These are phyloP conservation scores for Sitodiplosis mosellana DNA, from an alignment of 1,140 invertebrate genomes.

Conservation along the genomic window DNA sequence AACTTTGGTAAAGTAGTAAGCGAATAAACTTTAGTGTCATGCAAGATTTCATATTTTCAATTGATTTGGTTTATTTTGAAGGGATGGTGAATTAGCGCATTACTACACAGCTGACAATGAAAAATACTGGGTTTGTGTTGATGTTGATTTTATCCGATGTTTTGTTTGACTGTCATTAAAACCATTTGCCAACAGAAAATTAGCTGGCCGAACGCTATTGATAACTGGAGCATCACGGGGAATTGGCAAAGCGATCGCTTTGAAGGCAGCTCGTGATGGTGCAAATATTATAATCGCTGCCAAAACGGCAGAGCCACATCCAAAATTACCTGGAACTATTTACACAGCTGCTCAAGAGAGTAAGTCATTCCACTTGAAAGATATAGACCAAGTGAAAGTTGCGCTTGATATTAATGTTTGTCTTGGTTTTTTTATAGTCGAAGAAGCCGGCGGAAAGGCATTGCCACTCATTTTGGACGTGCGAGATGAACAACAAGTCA, in stretches of 20 bases:
- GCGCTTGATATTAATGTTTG: not conserved
- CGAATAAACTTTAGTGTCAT: too few relatives aligned
- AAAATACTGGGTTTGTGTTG: too few relatives aligned
- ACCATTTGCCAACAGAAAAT: conserved; percentile 45
- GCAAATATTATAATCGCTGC: conserved; percentile 90
- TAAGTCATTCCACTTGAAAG: conserved; percentile 26
- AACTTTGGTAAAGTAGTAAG: too few relatives aligned
- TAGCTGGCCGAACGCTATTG: conserved; percentile 81
- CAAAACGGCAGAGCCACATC: conserved; percentile 90
- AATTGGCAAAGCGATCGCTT: conserved; percentile 91
- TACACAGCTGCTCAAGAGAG: conserved; percentile 92
- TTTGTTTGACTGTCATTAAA: too few relatives aligned
- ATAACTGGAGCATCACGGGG: conserved; percentile 94
- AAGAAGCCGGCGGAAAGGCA: conserved; percentile 75
- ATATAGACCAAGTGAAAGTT: not conserved
- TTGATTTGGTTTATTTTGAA: too few relatives aligned
- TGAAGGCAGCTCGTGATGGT: conserved; percentile 86
- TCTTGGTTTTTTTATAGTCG: conserved; percentile 44
- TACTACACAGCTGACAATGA: too few relatives aligned
- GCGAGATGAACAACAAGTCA: conserved; percentile 66
- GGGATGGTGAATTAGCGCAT: too few relatives aligned
- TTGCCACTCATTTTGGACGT: conserved; percentile 90
- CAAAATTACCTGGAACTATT: conserved; percentile 97
- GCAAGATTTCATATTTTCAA: too few relatives aligned
- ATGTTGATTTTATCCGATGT: too few relatives aligned